phyloP scores from a whole-genome alignment of 1,140 invertebrate species.

The Drosophila nasuta region DNA sequence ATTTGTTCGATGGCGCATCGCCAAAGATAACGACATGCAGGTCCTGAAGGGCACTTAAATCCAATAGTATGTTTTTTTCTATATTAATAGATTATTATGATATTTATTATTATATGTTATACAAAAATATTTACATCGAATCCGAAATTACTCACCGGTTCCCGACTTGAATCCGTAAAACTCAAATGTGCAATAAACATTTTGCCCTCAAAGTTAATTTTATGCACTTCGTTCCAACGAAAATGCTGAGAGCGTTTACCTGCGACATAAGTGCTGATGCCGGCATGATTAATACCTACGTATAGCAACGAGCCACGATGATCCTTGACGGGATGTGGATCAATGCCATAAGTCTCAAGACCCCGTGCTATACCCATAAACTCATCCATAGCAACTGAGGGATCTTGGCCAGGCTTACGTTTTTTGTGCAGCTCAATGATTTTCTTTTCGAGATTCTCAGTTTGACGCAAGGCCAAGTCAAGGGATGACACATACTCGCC shows the following conservation, averaged over 20 bases:
- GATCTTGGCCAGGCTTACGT: conserved; percentile 84
- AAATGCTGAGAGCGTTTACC: conserved; percentile 97
- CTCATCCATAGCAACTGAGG: conserved; percentile 72
- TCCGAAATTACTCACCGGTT: conserved; percentile 79
- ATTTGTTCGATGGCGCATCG: conserved; percentile 98
- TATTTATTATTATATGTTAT: neutral
- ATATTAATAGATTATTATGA: neutral
- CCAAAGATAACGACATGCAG: conserved; percentile 97
- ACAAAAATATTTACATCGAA: neutral
- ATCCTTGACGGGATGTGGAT: conserved; percentile 98
- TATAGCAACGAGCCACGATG: conserved; percentile 91
- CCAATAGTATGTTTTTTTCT: conserved; percentile 99
- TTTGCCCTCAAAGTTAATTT: conserved; percentile 98
- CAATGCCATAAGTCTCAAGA: conserved; percentile 98
- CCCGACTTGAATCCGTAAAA: conserved; percentile 86
- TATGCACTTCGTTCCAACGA: conserved; percentile 97
- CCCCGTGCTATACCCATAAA: conserved; percentile 88
- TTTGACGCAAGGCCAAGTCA: conserved; percentile 96
- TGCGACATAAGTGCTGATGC: conserved; percentile 97
- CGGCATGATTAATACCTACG: conserved; percentile 97
- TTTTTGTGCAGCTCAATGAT: conserved; percentile 95
- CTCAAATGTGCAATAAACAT: conserved; percentile 98
- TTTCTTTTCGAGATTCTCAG: conserved; percentile 94
- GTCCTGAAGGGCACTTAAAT: conserved; percentile 96
- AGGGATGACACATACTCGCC: conserved; percentile 96